Percentiles rank a stretch among this genome's conserved stretches.
These are phyloP conservation scores for Brachyhypopomus gauderio DNA, from an alignment of 2,113 vertebrate genomes.

Conservation along the genomic window DNA sequence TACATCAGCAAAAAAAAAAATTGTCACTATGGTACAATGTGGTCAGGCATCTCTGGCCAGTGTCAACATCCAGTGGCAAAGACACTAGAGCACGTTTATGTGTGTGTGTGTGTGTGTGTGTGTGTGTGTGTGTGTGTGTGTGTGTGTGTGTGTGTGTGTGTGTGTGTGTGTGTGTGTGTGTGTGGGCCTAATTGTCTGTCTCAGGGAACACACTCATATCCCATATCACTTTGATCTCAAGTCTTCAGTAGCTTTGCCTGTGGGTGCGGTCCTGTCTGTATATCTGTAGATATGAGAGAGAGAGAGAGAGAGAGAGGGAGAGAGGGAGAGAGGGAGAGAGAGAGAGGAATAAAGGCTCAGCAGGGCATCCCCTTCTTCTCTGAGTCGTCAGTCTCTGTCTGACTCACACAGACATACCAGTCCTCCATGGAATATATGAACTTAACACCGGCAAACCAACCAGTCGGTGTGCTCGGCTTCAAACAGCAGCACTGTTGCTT, in stretches of 20 bases:
- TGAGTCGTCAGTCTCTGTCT: neutral
- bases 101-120: too few relatives aligned
- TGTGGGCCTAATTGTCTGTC: constrained; percentile 10
- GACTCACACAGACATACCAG: neutral
- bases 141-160: neutral
- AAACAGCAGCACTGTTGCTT: neutral
- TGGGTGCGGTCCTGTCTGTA: constrained; percentile 1
- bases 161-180: neutral
- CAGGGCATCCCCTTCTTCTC: neutral
- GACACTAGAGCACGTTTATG: too few relatives aligned
- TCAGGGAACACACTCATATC: neutral
- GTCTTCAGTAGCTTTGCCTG: neutral
- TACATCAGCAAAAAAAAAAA: neutral
- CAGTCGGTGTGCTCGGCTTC: neutral
- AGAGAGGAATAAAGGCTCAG: neutral
- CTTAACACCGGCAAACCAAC: neutral
- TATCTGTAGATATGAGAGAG: neutral
- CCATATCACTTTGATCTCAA: neutral
- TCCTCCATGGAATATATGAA: neutral
- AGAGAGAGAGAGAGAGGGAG: neutral
- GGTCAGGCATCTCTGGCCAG: too few relatives aligned
- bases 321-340: neutral
- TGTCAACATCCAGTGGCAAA: too few relatives aligned
- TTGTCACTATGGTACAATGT: neutral
- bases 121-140: too few relatives aligned